phyloP scores from a whole-genome alignment of 2,797 vertebrate species.

The Selene dorsalis region DNA sequence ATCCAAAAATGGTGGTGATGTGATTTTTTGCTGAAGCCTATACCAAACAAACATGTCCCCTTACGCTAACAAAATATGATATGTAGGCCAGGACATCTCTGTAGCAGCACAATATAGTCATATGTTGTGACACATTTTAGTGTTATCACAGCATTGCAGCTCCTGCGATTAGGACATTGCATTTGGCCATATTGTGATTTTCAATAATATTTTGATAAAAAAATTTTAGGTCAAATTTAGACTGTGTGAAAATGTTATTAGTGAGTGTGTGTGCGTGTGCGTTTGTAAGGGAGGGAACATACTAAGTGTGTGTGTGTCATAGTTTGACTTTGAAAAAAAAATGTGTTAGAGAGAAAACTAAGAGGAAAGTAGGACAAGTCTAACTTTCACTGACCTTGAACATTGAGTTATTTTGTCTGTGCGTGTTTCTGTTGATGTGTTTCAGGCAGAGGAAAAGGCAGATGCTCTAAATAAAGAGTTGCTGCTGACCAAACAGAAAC shows the following conservation, averaged over 20 bases:
- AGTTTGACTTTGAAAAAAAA: conserved; percentile 40
- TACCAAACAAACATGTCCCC: too few relatives aligned
- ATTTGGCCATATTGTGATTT: neutral
- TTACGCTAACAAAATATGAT: too few relatives aligned
- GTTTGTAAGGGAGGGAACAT: neutral
- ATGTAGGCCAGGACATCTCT: too few relatives aligned
- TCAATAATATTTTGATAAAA: neutral
- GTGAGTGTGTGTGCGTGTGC: neutral
- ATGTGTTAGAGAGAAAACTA: neutral
- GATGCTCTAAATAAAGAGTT: conserved; percentile 98
- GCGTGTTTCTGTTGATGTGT: conserved; percentile 46
- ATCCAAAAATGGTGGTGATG: too few relatives aligned
- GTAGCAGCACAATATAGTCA: neutral
- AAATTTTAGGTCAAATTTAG: neutral
- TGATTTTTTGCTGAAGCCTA: too few relatives aligned
- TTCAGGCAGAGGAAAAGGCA: conserved; percentile 95
- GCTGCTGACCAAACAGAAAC: conserved; percentile 97
- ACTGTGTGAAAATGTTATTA: neutral
- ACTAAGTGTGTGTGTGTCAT: conserved; percentile 23
- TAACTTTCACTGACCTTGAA: conserved; percentile 47
- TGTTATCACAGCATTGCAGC: neutral
- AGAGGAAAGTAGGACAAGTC: conserved; percentile 45
- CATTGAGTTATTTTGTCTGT: conserved; percentile 33
- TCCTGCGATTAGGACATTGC: neutral
- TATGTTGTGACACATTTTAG: neutral